phyloP scores from a whole-genome alignment of 2,797 vertebrate genomes.

The Momotus momota region DNA sequence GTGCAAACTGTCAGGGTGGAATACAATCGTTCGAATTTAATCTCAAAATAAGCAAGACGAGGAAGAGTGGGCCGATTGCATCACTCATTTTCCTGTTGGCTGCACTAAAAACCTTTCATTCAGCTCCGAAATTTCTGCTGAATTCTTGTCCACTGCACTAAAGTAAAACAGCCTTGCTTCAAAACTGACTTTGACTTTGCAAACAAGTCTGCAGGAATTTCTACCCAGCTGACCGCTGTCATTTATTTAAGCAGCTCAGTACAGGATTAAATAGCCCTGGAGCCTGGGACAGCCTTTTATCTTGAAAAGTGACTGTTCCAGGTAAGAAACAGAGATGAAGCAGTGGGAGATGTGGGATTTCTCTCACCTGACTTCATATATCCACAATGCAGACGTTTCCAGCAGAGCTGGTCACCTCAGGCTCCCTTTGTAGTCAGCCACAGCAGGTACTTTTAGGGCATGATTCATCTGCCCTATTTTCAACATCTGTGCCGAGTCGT shows the following conservation, averaged over 20 bases:
- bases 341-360: constrained; percentile 17
- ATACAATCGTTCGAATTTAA: constrained; percentile 5
- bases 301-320: constrained; percentile 15
- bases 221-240: neutral
- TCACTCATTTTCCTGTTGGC: constrained; percentile 18
- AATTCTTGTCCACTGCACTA: neutral
- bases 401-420: neutral
- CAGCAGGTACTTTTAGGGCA: constrained; percentile 35
- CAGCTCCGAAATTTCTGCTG: neutral
- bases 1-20: neutral
- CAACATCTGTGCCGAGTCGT: neutral
- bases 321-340: neutral
- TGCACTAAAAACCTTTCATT: constrained; percentile 27
- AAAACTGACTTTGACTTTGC: constrained; percentile 29
- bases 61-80: neutral
- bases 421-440: constrained; percentile 56
- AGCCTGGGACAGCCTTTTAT: constrained; percentile 10
- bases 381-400: constrained; percentile 11
- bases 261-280: neutral
- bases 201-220: constrained; percentile 20
- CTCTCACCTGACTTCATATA: constrained; percentile 50
- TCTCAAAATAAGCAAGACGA: neutral
- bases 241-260: constrained; percentile 27
- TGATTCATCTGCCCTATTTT: constrained; percentile 68
- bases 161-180: constrained; percentile 4